Evolutionary conservation across 2,113 vertebrate species (phyloP).

Genomic region (Chascanopsetta lugubris): DNA sequence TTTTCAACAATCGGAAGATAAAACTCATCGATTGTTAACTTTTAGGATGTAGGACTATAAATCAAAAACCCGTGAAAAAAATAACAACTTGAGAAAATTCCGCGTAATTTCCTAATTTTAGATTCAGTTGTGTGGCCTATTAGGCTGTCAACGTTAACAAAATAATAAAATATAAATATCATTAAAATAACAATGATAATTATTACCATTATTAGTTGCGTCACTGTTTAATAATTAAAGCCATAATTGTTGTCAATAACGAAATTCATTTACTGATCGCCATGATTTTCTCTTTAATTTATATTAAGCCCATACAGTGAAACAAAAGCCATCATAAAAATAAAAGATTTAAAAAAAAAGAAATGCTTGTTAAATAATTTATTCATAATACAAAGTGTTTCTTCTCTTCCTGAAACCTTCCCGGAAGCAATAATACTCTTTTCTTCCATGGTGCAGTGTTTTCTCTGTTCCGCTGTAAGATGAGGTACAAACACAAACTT

Average conservation of each 20-base stretch:
- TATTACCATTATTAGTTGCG: background rate
- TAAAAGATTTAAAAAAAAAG: conserved; percentile 41
- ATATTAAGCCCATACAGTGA: conserved; percentile 63
- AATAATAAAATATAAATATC: too few relatives aligned
- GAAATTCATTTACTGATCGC: conserved; percentile 47
- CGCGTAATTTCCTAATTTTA: too few relatives aligned
- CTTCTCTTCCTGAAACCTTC: conserved; percentile 73
- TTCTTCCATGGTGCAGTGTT: conserved; percentile 63
- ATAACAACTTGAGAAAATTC: too few relatives aligned
- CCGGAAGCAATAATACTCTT: conserved; percentile 83
- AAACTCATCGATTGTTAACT: too few relatives aligned
- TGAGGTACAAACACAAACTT: conserved; percentile 67
- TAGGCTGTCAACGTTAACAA: background rate
- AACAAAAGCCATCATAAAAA: conserved; percentile 55
- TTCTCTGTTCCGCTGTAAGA: conserved; percentile 53
- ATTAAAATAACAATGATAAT: background rate
- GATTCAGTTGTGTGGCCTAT: too few relatives aligned
- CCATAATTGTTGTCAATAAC: conserved; percentile 29
- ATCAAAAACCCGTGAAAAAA: too few relatives aligned
- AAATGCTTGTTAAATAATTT: conserved; percentile 94
- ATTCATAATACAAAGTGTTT: conserved; percentile 92
- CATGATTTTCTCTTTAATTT: conserved; percentile 61
- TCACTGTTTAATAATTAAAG: too few relatives aligned
- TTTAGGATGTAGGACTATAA: too few relatives aligned
- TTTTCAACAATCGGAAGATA: too few relatives aligned